These are phyloP conservation scores for Phaenicophaeus curvirostris DNA, from an alignment of 2,797 vertebrate species.

Conservation along the genomic window DNA sequence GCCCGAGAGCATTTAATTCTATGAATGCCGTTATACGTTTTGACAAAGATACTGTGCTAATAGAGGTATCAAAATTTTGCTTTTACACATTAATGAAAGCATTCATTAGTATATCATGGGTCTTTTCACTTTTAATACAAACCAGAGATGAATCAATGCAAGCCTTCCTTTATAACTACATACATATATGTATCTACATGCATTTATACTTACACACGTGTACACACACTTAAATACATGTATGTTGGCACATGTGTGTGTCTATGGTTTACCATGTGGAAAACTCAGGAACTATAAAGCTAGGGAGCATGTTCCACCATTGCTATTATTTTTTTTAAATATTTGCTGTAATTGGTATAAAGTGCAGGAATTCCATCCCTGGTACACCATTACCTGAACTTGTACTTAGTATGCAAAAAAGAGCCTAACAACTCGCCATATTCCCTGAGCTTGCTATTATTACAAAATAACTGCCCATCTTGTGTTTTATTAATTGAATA, in stretches of 20 bases:
- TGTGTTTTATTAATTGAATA: neutral
- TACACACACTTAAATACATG: neutral
- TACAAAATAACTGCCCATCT: neutral
- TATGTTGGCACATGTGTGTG: rapidly evolving
- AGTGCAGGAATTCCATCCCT: neutral
- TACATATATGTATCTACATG: no score
- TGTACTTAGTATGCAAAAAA: neutral
- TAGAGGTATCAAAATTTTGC: neutral
- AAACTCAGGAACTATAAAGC: neutral
- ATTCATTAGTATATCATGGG: neutral
- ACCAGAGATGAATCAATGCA: neutral
- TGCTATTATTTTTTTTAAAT: neutral
- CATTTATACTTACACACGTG: no score
- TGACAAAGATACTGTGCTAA: neutral
- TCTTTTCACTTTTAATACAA: neutral
- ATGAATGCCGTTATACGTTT: neutral
- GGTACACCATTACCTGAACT: neutral
- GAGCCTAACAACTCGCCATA: neutral
- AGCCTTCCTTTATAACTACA: neutral
- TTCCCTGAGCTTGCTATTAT: neutral
- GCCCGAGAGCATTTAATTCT: neutral
- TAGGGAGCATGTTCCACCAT: neutral
- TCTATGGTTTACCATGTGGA: neutral
- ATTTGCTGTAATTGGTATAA: neutral
- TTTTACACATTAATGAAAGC: neutral